These are phyloP conservation scores for Drosophila fungiperda DNA, from an alignment of 2,888 invertebrate genomes.

Conservation along the genomic window DNA sequence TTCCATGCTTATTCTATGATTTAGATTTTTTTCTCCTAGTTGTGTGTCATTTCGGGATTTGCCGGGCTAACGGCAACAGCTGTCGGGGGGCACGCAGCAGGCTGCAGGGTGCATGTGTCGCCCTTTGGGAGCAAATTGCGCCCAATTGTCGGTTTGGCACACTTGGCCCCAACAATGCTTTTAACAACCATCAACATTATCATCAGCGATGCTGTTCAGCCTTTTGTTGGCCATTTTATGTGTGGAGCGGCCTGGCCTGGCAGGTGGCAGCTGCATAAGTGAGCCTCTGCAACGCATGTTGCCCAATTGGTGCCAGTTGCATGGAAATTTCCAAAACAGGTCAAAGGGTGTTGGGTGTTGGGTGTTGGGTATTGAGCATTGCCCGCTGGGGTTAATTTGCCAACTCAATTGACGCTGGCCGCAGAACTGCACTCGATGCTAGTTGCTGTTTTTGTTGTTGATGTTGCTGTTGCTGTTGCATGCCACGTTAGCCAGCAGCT, in stretches of 20 bases:
- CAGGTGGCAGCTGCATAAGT: conserved; percentile 55
- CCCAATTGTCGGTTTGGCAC: conserved; percentile 24
- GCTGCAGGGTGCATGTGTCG: conserved; percentile 2
- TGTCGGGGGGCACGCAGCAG: conserved; percentile 12
- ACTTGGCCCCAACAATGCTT: conserved; percentile 24
- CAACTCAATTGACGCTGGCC: conserved; percentile 64
- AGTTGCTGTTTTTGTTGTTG: conserved; percentile 29
- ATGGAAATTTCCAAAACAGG: conserved; percentile 28
- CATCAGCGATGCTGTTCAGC: conserved; percentile 29
- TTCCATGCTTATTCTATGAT: conserved; percentile 60
- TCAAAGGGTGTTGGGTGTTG: conserved; percentile 8
- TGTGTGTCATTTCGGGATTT: conserved; percentile 19
- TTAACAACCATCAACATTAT: conserved; percentile 47
- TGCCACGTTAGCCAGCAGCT: conserved; percentile 54
- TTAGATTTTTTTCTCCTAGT: conserved; percentile 31
- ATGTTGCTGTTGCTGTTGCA: conserved; percentile 36
- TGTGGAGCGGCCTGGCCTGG: conserved; percentile 27
- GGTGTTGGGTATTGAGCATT: not conserved
- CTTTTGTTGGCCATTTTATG: conserved; percentile 27
- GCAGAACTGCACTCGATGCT: conserved; percentile 58
- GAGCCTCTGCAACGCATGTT: conserved; percentile 49
- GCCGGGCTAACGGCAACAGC: conserved; percentile 5
- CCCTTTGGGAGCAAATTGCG: conserved; percentile 13
- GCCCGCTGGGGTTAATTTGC: conserved; percentile 64
- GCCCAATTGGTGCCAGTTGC: conserved; percentile 21